These are phyloP conservation scores for Nothoprocta perdicaria DNA, from an alignment of 2,113 vertebrate species.

Conservation along the genomic window DNA sequence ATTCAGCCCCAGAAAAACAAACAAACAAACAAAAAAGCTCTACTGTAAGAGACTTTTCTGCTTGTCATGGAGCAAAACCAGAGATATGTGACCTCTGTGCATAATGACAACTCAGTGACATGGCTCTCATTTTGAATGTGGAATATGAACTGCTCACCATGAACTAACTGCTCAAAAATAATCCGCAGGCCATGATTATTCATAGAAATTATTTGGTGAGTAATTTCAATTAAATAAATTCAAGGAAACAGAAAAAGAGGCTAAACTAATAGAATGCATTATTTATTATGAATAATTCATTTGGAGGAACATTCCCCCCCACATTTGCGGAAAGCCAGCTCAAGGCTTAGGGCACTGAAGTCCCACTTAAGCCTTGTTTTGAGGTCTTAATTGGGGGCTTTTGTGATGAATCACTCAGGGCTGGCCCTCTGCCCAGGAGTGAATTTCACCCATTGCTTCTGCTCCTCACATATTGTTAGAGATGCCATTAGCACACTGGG, in stretches of 20 bases:
- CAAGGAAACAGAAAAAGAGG: constrained; percentile 52
- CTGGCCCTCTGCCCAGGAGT: constrained; percentile 54
- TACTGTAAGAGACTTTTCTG: not conserved
- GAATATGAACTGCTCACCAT: constrained; percentile 32
- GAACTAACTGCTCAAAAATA: constrained; percentile 46
- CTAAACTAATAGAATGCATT: constrained; percentile 53
- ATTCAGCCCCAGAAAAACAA: not conserved
- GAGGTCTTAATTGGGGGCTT: constrained; percentile 52
- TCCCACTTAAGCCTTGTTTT: constrained; percentile 34
- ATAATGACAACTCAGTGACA: constrained; percentile 52
- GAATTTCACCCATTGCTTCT: constrained; percentile 53
- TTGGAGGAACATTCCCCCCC: not conserved
- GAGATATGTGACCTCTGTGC: constrained; percentile 41
- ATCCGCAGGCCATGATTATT: constrained; percentile 68
- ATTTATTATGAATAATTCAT: constrained; percentile 63
- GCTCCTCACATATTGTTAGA: constrained; percentile 28
- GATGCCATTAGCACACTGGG: constrained; percentile 31
- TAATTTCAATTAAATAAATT: constrained; percentile 74
- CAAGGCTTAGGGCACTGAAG: not conserved
- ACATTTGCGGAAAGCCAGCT: constrained; percentile 31
- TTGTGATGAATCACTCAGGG: constrained; percentile 12
- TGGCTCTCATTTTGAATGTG: not conserved
- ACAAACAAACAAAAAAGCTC: not conserved
- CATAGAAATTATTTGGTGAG: constrained; percentile 69
- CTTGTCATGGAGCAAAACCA: not conserved